Evolutionary conservation across 23 tunicate species (phyloP), one percentile per base, ranked within the genome.

Genomic region (Phallusia fumigata): DNA sequence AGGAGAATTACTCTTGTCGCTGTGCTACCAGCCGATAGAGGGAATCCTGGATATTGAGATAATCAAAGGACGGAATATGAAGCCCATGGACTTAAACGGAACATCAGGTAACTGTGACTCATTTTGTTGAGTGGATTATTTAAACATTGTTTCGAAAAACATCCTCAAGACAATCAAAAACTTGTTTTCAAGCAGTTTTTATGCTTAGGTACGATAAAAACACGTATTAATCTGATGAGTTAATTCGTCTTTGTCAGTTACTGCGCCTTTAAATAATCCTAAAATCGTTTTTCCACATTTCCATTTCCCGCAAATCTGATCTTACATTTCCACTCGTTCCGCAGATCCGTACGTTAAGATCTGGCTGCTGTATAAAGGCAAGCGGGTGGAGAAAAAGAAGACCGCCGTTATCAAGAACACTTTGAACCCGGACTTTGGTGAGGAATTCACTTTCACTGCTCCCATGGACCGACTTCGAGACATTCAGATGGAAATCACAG

Each of bases 1-100:
- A 12, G 99, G 99, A 28, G 93, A 96, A 58, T 73, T 96, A 31
- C 85, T 82, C 6, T n/a, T 96, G 11, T 91, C 99, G 16, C 90
- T 96, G 19, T 91, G 92, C 74, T 96, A 96, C 45, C 87, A 87
- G 35, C 99, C 99, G 13, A 79, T 91, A 0, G 97, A 91, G 69
- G 99, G 99, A 5, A 79, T 73, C 5, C 79, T 96, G 0, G 95
- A 81, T 16, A 87, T 96, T 19, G 97, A 77, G 31, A 82, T 96
- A 6, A 74, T 84, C 21, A 81, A 96, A 91, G 99, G 84, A 19
- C 65, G 86, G 58, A 96, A 96, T 76, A 31, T 96, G 79, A 93
- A 89, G 45, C 93, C 99, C 19, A 96, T 96, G 99, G 99, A 96
- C 49, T 76, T 96, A 11, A 90, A 90, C 44, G 99, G 99, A 35